Evolutionary conservation across 2,797 vertebrate genomes (phyloP).

Genomic region (Pagetopsis macropterus): DNA sequence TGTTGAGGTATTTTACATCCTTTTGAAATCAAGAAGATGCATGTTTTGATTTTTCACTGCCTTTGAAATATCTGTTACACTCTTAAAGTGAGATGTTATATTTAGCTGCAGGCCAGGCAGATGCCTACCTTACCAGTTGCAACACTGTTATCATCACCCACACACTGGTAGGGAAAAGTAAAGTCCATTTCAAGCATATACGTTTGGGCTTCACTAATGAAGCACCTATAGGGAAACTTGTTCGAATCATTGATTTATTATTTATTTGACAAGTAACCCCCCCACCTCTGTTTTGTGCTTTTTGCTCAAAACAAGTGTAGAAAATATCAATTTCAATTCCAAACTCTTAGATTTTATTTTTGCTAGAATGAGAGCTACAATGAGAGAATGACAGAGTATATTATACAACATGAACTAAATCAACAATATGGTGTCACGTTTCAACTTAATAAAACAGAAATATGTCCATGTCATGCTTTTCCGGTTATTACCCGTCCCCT

Average conservation of each 20-base stretch:
- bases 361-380: not conserved
- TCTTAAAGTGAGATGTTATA: slow-evolving; percentile 16
- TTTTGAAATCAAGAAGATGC: slow-evolving; percentile 6
- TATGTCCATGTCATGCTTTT: too few species aligned
- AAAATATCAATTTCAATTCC: slow-evolving; percentile 7
- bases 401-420: not conserved
- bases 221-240: not conserved
- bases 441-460: not conserved
- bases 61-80: slow-evolving; percentile 25
- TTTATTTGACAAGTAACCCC: slow-evolving; percentile 25
- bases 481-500: too few species aligned
- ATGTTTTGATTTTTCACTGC: not conserved
- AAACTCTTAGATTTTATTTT: not conserved
- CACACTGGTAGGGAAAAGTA: slow-evolving; percentile 15
- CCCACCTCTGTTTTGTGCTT: not conserved
- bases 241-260: slow-evolving; percentile 32
- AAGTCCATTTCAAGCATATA: slow-evolving; percentile 11
- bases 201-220: slow-evolving; percentile 28
- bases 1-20: slow-evolving; percentile 24
- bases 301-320: slow-evolving; percentile 24
- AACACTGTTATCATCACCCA: slow-evolving; percentile 21
- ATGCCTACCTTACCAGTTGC: slow-evolving; percentile 23
- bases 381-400: not conserved
- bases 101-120: slow-evolving; percentile 9
- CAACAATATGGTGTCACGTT: not conserved